Base-by-base conservation (phyloP, 2,797 vertebrate genomes). In the Dipus sagitta region DNA sequence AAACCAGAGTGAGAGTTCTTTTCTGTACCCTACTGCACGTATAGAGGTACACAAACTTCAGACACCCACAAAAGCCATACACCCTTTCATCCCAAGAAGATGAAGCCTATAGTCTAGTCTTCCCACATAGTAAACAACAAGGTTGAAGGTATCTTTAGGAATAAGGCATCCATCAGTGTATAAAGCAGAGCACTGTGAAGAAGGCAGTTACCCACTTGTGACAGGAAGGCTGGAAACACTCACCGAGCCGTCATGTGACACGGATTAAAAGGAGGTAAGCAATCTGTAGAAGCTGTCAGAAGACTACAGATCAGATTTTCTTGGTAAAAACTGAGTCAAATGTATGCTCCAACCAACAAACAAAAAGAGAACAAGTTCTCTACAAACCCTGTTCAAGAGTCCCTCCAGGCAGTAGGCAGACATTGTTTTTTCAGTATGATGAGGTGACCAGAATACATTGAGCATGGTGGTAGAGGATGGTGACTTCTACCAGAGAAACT, bases 91-190 rank as follows among this genome's bases (percentile, higher is more conserved):
- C 79, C 1, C 86, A 65, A 26, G 17, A 75, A 10, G 3, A 23
- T 32, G 42, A 30, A 42, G 77, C 85, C 54, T 91, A 58, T 42
- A 70, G 84, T 70, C 68, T 8, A 75, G 70, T 10, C 24, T 78
- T 10, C 75, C 5, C 1, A 28, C 14, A n/a, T 3, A 72, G 75
- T 60, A 60, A 92, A 82, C 42, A 20, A 70, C 3, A 65, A 65
- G 52, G 79, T 30, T 54, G 76, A 74, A 88, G 42, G 76, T 75
- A 82, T 42, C n/a, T 71, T 92, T 70, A 78, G 79, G 64, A 84
- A 18, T 54, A 94, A 92, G 82, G 85, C 76, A 11, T 90, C 90
- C 83, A 90, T 54, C 76, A 64, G 20, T 32, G 18, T 17, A 83
- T 24, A 86, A 52, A 54, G 32, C 52, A 87, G 42, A 93, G 42